Base-by-base conservation (phyloP, 2,113 vertebrate genomes). In the Mus pahari region DNA sequence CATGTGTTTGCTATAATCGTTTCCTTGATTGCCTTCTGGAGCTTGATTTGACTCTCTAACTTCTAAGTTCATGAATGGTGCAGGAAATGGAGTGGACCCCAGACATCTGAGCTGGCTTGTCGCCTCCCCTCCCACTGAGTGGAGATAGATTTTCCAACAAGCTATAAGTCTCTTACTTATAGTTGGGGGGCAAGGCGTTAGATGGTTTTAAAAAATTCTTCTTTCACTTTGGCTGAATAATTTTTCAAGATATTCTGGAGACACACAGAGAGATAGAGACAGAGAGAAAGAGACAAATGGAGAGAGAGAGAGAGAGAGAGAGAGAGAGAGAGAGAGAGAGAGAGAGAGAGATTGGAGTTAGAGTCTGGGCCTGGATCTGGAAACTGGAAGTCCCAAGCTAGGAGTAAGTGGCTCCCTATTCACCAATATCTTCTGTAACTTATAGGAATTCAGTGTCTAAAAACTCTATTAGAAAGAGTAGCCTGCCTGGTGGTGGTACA, bases 191-290 rank as follows among this genome's bases (percentile, higher is more conserved):
- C 66, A 3, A 33, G 66, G 66, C 31, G 77, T 0, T 75, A 79
- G 87, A 58, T 86, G 33, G 50, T 92, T 93, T 94, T 75, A 58
- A 81, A 92, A 94, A 86, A 81, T 45, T 64, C 14, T 60, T 70
- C 53, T 60, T 93, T 48, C 45, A 28, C 28, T 95, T 92, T 90
- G 55, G n/a, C 94, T 93, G 66, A 81, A 87, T 93, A 71, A 53
- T 68, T 91, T 89, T 95, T 74, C 50, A 90, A 90, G 74, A 86
- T 68, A 79, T 83, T 68, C 58, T 79, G 77, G 28, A 71, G 64
- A 31, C 26, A 66, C 10, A 26, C 26, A 66, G 28, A 28, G 62
- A 24, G 24, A 64, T 1, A 28, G 36, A 64, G n/a, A 42, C 12
- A 13, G 53, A 58, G 9, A 24, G 36, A 60, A 13, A 39, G 22